Evolutionary conservation across 2,113 vertebrate genomes (phyloP).

Genomic region (Noctilio leporinus): DNA sequence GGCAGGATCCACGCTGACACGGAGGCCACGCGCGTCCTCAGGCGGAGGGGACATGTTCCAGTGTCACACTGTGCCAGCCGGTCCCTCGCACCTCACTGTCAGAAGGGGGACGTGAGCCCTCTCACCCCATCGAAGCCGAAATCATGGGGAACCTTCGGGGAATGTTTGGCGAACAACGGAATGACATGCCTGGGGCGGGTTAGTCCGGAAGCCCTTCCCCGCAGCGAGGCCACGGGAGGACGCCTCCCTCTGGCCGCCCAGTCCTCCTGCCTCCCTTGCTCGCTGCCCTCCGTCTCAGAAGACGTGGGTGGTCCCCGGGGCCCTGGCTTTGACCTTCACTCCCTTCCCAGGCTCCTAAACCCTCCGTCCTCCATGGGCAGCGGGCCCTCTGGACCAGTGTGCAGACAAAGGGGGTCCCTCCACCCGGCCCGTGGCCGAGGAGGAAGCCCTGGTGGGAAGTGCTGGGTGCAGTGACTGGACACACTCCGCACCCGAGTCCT

Average conservation of each 20-base stretch:
- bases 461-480: rapidly evolving
- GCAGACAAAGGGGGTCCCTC: background rate
- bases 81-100: background rate
- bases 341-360: background rate
- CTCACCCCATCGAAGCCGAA: background rate
- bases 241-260: rapidly evolving
- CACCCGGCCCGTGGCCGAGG: rapidly evolving
- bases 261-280: background rate
- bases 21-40: rapidly evolving
- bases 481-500: background rate
- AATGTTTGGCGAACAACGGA: too few relatives aligned
- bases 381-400: rapidly evolving
- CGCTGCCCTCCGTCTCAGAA: background rate
- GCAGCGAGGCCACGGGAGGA: too few relatives aligned
- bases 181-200: rapidly evolving
- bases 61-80: too few relatives aligned
- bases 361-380: rapidly evolving
- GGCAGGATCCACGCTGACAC: rapidly evolving
- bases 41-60: background rate
- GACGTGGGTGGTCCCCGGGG: rapidly evolving
- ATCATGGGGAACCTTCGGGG: rapidly evolving
- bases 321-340: background rate
- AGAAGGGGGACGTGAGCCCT: background rate
- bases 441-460: background rate
- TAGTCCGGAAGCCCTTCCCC: too few relatives aligned